phyloP scores from a whole-genome alignment of 2,888 invertebrate genomes.

The Drepanosiphum platanoidis region DNA sequence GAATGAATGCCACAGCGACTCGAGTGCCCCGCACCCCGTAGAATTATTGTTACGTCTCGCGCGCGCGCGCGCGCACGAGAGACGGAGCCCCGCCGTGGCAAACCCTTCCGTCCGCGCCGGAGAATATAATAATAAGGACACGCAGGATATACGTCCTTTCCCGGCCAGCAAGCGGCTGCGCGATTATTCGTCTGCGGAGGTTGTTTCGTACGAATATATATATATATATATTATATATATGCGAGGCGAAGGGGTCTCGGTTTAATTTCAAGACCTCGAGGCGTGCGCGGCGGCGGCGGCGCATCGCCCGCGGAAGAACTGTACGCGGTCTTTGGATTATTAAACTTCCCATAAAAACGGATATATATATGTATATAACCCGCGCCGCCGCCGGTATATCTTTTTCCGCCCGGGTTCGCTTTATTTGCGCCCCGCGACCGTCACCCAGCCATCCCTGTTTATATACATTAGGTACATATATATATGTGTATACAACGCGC shows the following conservation, averaged over 20 bases:
- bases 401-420: conserved; percentile 46
- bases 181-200: neutral
- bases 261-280: conserved; percentile 51
- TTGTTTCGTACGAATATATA: neutral
- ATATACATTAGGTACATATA: too few relatives aligned
- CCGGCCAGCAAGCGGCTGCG: neutral
- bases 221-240: too few relatives aligned
- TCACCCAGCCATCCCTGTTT: neutral
- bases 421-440: neutral
- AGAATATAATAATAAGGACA: too few relatives aligned
- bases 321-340: conserved; percentile 51
- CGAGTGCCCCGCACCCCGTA: neutral
- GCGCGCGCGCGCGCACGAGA: neutral
- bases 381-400: neutral
- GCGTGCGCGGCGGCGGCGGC: neutral
- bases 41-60: conserved; percentile 15
- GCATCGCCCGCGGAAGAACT: neutral
- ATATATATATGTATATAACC: neutral
- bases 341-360: conserved; percentile 50
- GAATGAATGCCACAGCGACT: neutral
- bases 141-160: neutral
- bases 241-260: neutral
- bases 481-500: neutral
- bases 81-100: neutral
- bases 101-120: neutral